Evolutionary conservation across 2,888 invertebrate genomes (phyloP).

Genomic region (Chymomyza fuscimana): DNA sequence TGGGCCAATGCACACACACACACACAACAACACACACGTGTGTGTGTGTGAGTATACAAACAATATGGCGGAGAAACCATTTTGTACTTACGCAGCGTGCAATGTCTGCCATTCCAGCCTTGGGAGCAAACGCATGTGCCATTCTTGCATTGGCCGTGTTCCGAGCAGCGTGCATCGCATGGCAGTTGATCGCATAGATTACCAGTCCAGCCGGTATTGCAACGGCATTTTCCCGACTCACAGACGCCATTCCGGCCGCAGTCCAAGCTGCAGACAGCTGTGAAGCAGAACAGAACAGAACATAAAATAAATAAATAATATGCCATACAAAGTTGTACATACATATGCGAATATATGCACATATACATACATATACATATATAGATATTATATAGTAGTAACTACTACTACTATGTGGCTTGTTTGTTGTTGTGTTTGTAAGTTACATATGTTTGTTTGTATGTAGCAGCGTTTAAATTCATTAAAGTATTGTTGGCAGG

Average conservation of each 20-base stretch:
- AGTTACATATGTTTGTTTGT: constrained; percentile 19
- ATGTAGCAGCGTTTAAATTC: constrained; percentile 54
- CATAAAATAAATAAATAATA: constrained; percentile 13
- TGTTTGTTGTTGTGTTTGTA: constrained; percentile 12
- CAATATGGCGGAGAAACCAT: neutral
- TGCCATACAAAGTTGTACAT: neutral
- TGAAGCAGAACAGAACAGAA: constrained; percentile 42
- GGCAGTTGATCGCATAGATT: constrained; percentile 93
- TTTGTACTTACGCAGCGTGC: constrained; percentile 92
- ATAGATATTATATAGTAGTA: neutral
- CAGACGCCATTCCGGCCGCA: constrained; percentile 97
- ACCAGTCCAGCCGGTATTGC: constrained; percentile 96
- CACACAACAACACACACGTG: neutral
- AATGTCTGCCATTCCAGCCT: constrained; percentile 99
- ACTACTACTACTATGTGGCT: constrained; percentile 2
- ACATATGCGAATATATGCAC: constrained; percentile 1
- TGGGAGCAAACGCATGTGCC: constrained; percentile 98
- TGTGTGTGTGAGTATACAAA: neutral
- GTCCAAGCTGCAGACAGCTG: constrained; percentile 94
- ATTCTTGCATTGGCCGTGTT: constrained; percentile 98
- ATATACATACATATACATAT: constrained; percentile 17
- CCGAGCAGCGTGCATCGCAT: constrained; percentile 94
- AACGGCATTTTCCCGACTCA: constrained; percentile 93
- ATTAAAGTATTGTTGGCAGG: constrained; percentile 40
- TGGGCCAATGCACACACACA: neutral